These are phyloP conservation scores for Rhagoletis pomonella DNA, from an alignment of 1,140 invertebrate genomes.

Conservation along the genomic window DNA sequence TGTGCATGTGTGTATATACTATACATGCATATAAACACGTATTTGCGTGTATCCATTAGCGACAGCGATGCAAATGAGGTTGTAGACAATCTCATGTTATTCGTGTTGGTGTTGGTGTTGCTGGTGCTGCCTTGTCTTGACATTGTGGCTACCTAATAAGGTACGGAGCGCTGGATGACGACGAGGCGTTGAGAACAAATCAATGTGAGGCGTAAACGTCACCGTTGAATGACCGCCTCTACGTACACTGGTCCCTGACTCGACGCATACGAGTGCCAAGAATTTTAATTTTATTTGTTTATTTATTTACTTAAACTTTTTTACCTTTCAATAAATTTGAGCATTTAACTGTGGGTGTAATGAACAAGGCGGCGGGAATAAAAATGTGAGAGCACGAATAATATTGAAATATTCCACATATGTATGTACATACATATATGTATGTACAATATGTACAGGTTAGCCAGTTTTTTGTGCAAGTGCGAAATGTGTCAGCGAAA, in stretches of 20 bases:
- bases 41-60: neutral
- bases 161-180: neutral
- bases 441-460: neutral
- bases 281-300: constrained; percentile 37
- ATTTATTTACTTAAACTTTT: neutral
- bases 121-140: constrained; percentile 28
- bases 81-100: neutral
- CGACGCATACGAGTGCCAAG: neutral
- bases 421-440: too few relatives aligned
- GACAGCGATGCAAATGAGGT: constrained; percentile 10
- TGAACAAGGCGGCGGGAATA: neutral
- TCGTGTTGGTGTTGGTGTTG: constrained; percentile 32
- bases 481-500: constrained; percentile 18
- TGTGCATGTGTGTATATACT: neutral
- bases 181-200: constrained; percentile 51
- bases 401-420: neutral
- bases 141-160: constrained; percentile 49
- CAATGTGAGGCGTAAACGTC: constrained; percentile 30
- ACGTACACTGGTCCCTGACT: neutral
- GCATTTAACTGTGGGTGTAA: constrained; percentile 28
- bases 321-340: constrained; percentile 29
- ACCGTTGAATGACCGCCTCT: constrained; percentile 21
- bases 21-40: neutral
- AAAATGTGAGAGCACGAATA: constrained; percentile 2
- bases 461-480: neutral